Conservation (phyloP, 2,888 invertebrate species). For the Drosophila mercatorum region DNA sequence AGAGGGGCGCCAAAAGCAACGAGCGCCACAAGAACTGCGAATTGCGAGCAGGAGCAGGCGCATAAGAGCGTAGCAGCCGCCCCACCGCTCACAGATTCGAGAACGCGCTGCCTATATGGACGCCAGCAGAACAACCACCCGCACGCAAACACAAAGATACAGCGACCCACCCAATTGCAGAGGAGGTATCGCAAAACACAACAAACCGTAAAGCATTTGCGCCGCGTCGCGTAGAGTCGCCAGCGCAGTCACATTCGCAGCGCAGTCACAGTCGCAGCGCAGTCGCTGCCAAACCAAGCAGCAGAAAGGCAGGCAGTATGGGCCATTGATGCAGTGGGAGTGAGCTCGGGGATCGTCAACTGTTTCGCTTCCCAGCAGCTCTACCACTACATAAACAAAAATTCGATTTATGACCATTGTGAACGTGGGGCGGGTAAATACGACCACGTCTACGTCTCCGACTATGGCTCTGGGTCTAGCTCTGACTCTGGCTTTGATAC, state of each 20-base stretch:
- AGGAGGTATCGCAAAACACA: slow-evolving; percentile 70
- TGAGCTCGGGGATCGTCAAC: slow-evolving; percentile 4
- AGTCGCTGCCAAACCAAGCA: slow-evolving; percentile 13
- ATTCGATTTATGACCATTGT: slow-evolving; percentile 84
- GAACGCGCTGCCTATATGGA: slow-evolving; percentile 8
- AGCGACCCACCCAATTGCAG: slow-evolving; percentile 24
- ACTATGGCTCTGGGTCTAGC: neutral
- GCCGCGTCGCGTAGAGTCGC: slow-evolving; percentile 25
- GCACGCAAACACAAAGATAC: slow-evolving; percentile 24
- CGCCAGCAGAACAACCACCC: slow-evolving; percentile 66
- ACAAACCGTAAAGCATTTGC: slow-evolving; percentile 83
- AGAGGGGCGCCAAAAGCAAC: slow-evolving; percentile 46
- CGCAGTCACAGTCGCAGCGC: neutral
- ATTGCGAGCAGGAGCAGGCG: slow-evolving; percentile 61
- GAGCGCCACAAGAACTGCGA: slow-evolving; percentile 46
- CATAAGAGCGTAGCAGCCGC: slow-evolving; percentile 52
- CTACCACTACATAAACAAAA: slow-evolving; percentile 80
- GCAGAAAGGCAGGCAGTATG: slow-evolving; percentile 22
- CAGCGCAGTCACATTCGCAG: neutral
- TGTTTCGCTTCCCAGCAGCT: slow-evolving; percentile 46
- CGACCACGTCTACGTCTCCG: slow-evolving; percentile 9
- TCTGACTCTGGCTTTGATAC: slow-evolving; percentile 22
- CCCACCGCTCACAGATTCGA: slow-evolving; percentile 35
- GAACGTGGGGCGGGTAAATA: slow-evolving; percentile 32
- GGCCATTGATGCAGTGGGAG: neutral